A percentile compares a stretch with the other conserved stretches of the same genome.
These are phyloP conservation scores for Crossaster papposus DNA, from an alignment of 53 echinoderm and acorn worm genomes.

Conservation along the genomic window DNA sequence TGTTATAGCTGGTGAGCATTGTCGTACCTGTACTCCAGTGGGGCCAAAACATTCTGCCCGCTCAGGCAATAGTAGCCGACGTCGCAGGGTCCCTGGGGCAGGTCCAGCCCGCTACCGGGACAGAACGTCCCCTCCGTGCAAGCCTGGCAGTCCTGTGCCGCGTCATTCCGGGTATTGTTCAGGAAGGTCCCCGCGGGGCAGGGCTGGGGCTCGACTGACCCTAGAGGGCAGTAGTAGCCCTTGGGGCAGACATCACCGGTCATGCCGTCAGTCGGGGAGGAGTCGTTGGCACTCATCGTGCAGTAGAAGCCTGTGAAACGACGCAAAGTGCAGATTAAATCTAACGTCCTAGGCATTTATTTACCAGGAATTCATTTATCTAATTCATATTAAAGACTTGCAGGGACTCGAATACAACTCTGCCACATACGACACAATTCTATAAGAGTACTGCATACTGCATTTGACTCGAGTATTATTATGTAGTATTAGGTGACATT, in stretches of 20 bases:
- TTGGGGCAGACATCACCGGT: conserved; percentile 89
- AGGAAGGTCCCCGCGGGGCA: conserved; percentile 87
- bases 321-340: background rate
- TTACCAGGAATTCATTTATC: no score
- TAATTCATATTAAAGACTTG: no score
- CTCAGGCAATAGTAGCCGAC: conserved; percentile 92
- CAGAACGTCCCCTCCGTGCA: conserved; percentile 89
- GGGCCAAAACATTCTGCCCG: conserved; percentile 90
- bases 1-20: background rate
- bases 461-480: no score
- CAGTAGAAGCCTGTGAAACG: conserved; percentile 83
- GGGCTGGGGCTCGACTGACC: conserved; percentile 69
- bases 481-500: no score
- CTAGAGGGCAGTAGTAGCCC: conserved; percentile 92
- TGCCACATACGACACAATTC: no score
- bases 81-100: conserved; percentile 75
- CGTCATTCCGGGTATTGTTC: conserved; percentile 78
- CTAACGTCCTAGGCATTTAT: no score
- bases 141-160: conserved; percentile 68
- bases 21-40: conserved; percentile 83
- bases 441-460: no score
- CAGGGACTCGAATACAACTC: no score
- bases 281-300: conserved; percentile 66
- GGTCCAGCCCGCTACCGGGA: conserved; percentile 82
- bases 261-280: conserved; percentile 76